These are phyloP conservation scores for Chelonoidis abingdonii DNA, from an alignment of 2,113 vertebrate species.

Conservation along the genomic window DNA sequence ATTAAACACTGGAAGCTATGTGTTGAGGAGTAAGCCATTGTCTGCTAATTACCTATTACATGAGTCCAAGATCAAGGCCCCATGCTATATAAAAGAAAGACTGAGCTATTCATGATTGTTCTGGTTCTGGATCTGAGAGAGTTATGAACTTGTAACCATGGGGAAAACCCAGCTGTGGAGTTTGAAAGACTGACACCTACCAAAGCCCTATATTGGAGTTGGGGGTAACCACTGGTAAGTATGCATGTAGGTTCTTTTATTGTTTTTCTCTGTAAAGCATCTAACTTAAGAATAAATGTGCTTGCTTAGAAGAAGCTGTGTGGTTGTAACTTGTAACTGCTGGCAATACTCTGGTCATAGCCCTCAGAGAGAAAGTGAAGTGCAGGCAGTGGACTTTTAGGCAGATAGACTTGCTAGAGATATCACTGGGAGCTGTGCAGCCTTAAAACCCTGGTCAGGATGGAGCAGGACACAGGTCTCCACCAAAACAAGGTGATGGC, in stretches of 20 bases:
- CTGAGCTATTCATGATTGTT: background rate
- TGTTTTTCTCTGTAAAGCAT: background rate
- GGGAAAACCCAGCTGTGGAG: background rate
- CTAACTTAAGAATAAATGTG: background rate
- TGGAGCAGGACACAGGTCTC: background rate
- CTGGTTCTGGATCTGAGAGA: background rate
- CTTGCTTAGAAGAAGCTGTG: background rate
- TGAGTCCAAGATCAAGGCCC: background rate
- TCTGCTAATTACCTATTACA: background rate
- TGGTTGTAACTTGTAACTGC: background rate
- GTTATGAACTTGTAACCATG: background rate
- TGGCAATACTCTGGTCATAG: too few species aligned
- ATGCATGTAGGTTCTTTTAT: background rate
- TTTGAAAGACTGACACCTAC: background rate
- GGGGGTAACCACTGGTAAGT: background rate
- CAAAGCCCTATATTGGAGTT: background rate
- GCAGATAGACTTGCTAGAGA: background rate
- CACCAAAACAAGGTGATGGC: too few species aligned
- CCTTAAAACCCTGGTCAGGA: background rate
- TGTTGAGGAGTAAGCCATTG: background rate
- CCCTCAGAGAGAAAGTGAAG: background rate
- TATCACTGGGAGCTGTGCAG: background rate
- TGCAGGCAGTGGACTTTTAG: background rate
- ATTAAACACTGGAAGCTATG: background rate
- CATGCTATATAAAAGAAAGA: background rate